Base-by-base conservation (phyloP, 2,888 invertebrate genomes). In the Terebella lapidaria region DNA sequence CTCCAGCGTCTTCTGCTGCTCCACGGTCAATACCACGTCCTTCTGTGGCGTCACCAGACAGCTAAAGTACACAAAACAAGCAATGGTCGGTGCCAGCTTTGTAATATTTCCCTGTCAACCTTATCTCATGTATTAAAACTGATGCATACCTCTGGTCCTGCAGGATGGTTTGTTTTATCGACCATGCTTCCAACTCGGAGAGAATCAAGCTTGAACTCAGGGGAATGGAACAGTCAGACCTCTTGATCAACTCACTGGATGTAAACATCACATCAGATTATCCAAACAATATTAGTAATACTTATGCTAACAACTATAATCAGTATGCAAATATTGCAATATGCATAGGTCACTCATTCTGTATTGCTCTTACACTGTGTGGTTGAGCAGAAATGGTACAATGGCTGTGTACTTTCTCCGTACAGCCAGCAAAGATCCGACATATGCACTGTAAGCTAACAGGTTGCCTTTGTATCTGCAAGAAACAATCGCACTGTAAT, bases 351-450 rank as follows among this genome's bases (percentile, higher is more conserved):
- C 42, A 35, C 42, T 15, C 42, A 35, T 35, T 35, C n/a, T n/a
- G n/a, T n/a, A n/a, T n/a, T 22, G 5, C 22, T 20, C 69, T 70
- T 69, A 79, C 79, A 70, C 65, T 27, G 76, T 70, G 62, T 74
- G 72, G 58, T 63, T 67, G 58, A 78, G 74, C 35, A 80, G 68
- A 10, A 76, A 66, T 18, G 63, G 57, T 28, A 80, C 78, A 27
- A 81, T 67, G 10, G 70, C 59, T 58, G 71, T 59, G 63, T 79
- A 81, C 1, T 70, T 66, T 56, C 74, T 68, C 46, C 73, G 66
- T 2, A 81, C 72, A 3, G 81, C 80, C 56, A 78, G 67, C 46
- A 80, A 65, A 1, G 74, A 77, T 35, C 80, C 81, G 57, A 78
- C 61, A 62, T 81, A 81, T 24, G 77, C 71, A 66, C 73, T 69